phyloP scores from a whole-genome alignment of 2,888 invertebrate genomes.

The Eristalinus sepulchralis region DNA sequence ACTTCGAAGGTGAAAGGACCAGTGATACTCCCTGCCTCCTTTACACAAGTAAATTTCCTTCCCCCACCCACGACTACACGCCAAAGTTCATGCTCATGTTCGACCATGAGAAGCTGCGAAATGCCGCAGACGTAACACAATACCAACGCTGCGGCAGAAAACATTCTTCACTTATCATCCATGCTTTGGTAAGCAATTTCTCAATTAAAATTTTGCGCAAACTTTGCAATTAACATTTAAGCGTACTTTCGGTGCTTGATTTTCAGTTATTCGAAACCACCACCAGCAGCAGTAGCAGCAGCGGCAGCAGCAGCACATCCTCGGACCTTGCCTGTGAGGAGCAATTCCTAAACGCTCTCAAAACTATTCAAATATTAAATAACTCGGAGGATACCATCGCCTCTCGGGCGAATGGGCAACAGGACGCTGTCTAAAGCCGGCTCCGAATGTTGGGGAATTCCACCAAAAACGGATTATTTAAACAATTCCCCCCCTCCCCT shows the following conservation, averaged over 20 bases:
- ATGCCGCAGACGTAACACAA: background rate
- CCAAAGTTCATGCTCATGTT: background rate
- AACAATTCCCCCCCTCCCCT: slow-evolving; percentile 35
- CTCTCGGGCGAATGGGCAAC: slow-evolving; percentile 7
- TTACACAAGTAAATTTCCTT: no score
- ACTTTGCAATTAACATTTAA: slow-evolving; percentile 34
- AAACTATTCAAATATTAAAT: slow-evolving; percentile 54
- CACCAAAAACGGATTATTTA: slow-evolving; percentile 54
- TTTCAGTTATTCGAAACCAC: slow-evolving; percentile 21
- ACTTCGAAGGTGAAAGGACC: background rate
- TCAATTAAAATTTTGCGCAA: slow-evolving; percentile 58
- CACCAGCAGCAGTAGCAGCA: background rate
- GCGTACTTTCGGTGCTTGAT: slow-evolving; percentile 21
- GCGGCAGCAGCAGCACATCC: background rate
- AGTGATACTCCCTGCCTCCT: no score
- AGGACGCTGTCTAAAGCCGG: slow-evolving; percentile 20
- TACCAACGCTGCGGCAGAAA: background rate
- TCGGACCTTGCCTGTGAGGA: background rate
- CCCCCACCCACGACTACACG: background rate
- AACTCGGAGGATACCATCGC: slow-evolving; percentile 3
- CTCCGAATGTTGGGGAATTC: slow-evolving; percentile 17
- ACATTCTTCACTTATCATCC: slow-evolving; percentile 5
- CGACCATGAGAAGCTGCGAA: background rate
- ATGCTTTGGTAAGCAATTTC: slow-evolving; percentile 14
- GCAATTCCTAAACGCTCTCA: slow-evolving; percentile 28